phyloP scores from a whole-genome alignment of 2,888 invertebrate species.

The Unio delphinus region DNA sequence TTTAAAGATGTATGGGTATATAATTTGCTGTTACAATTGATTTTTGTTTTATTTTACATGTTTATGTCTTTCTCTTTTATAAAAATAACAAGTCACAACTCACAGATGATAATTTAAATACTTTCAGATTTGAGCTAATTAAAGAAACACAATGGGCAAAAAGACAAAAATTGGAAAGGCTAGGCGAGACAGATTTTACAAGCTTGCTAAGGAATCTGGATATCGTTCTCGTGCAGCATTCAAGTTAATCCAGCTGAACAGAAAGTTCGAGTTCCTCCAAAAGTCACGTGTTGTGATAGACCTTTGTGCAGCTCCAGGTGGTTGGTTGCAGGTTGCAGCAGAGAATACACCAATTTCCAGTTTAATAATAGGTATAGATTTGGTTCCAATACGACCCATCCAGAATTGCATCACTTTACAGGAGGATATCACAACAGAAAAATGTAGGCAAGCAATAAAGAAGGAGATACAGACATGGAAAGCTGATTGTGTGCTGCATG shows the following conservation, averaged over 20 bases:
- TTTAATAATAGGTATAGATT: constrained; percentile 94
- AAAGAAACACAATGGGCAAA: constrained; percentile 63
- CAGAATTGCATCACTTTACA: constrained; percentile 90
- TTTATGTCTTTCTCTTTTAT: too few relatives aligned
- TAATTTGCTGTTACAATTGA: too few relatives aligned
- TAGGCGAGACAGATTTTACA: constrained; percentile 98
- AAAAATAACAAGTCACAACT: too few relatives aligned
- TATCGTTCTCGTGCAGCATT: constrained; percentile 99
- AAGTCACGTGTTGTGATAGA: constrained; percentile 96
- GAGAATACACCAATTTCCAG: constrained; percentile 98
- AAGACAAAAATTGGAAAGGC: constrained; percentile 98
- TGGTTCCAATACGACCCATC: constrained; percentile 93
- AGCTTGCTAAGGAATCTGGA: constrained; percentile 98
- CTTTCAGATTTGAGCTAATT: background rate
- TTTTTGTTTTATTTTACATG: too few relatives aligned
- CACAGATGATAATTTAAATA: too few relatives aligned
- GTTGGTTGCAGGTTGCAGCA: constrained; percentile 98
- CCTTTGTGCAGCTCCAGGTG: constrained; percentile 98
- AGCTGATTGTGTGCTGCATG: constrained; percentile 95
- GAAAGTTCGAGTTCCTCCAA: constrained; percentile 97
- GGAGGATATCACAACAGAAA: constrained; percentile 97
- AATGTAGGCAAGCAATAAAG: constrained; percentile 80
- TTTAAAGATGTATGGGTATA: too few relatives aligned
- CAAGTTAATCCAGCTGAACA: constrained; percentile 96
- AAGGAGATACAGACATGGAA: constrained; percentile 95